A percentile compares a stretch with the other conserved stretches of the same genome.
phyloP scores from a whole-genome alignment of 2,113 vertebrate species.

The Vulpes vulpes region DNA sequence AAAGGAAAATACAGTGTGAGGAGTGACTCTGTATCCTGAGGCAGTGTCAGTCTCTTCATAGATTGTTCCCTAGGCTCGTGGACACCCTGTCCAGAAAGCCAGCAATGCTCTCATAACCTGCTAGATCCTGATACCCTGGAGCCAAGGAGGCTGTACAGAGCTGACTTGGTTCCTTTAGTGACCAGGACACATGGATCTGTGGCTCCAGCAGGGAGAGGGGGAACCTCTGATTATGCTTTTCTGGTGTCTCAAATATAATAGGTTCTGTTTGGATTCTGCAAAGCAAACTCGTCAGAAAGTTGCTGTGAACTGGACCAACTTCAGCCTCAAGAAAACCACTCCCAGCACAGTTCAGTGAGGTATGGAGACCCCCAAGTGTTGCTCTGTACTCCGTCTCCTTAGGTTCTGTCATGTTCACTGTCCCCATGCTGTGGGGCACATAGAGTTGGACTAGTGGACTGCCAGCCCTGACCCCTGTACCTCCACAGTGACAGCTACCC shows the following conservation, averaged over 20 bases:
- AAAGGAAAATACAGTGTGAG: background rate
- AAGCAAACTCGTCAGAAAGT: slow-evolving; percentile 99
- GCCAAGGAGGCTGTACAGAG: background rate
- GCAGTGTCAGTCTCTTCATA: background rate
- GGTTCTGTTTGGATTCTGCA: slow-evolving; percentile 99
- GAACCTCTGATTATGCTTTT: background rate
- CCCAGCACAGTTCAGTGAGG: slow-evolving; percentile 97
- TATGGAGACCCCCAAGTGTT: slow-evolving; percentile 31
- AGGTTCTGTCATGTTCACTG: background rate
- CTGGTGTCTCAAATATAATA: slow-evolving; percentile 74
- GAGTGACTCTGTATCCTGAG: background rate
- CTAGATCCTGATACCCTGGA: background rate
- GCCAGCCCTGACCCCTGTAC: background rate
- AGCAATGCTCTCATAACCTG: background rate
- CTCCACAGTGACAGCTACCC: background rate
- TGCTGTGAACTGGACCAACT: slow-evolving; percentile 99
- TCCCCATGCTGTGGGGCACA: slow-evolving; percentile 24
- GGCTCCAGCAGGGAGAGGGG: background rate
- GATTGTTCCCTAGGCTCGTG: background rate
- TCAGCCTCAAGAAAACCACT: slow-evolving; percentile 98
- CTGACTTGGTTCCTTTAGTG: background rate
- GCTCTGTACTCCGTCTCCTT: background rate
- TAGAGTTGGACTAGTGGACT: background rate
- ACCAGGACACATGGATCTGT: background rate
- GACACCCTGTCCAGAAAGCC: background rate